Conservation (phyloP, 2,888 invertebrate species). For the Zhengitettix transpicula region DNA sequence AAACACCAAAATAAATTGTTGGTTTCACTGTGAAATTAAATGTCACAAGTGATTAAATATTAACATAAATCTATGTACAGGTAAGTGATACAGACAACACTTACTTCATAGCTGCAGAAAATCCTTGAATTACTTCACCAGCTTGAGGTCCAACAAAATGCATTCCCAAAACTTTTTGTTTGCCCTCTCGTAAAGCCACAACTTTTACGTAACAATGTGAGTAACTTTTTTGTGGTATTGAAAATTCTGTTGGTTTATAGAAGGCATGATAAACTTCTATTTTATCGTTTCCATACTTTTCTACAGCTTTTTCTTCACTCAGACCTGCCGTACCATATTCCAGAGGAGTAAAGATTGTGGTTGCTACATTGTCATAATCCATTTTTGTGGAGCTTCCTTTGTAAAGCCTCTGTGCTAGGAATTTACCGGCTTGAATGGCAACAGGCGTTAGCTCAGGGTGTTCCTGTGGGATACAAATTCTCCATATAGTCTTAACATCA, state of each 20-base stretch:
- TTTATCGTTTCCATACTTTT: constrained; percentile 51
- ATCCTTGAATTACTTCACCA: constrained; percentile 89
- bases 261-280: constrained; percentile 86
- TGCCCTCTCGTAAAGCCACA: constrained; percentile 44
- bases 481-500: neutral
- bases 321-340: constrained; percentile 93
- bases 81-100: constrained; percentile 16
- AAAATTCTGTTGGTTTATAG: constrained; percentile 92
- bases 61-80: too few species aligned
- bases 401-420: constrained; percentile 63
- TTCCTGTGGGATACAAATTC: constrained; percentile 26
- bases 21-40: too few species aligned
- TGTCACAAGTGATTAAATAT: too few species aligned
- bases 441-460: constrained; percentile 89
- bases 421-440: constrained; percentile 80
- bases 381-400: constrained; percentile 40
- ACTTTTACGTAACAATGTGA: constrained; percentile 85
- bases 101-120: constrained; percentile 75
- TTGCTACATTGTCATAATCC: constrained; percentile 80
- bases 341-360: constrained; percentile 88
- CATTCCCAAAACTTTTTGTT: constrained; percentile 67
- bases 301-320: constrained; percentile 70
- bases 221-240: constrained; percentile 74
- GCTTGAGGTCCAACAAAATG: constrained; percentile 85
- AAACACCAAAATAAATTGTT: too few species aligned